These are phyloP conservation scores for Trachymyrmex cornetzi DNA, from an alignment of 1,140 invertebrate species.

Conservation along the genomic window DNA sequence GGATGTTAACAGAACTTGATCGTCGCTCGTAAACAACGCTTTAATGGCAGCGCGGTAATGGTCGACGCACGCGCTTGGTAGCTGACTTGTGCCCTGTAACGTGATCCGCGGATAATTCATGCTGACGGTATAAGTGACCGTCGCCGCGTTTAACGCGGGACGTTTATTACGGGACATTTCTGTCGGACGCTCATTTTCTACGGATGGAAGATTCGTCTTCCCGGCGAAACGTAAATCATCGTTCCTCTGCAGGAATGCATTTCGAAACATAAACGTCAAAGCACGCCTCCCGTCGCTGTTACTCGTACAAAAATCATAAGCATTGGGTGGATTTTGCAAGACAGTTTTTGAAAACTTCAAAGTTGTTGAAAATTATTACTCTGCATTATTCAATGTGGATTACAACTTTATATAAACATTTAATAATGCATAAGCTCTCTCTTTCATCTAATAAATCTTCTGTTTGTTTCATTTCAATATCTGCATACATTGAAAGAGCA, in stretches of 20 bases:
- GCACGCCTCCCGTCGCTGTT: background rate
- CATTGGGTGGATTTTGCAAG: background rate
- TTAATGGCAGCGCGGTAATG: conserved; percentile 67
- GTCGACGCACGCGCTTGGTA: conserved; percentile 60
- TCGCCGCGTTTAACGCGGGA: conserved; percentile 63
- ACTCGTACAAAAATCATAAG: conserved; percentile 20
- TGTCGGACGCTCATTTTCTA: conserved; percentile 55
- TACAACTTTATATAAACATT: background rate
- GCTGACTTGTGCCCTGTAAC: conserved; percentile 66
- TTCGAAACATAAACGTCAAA: conserved; percentile 48
- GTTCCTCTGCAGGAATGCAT: conserved; percentile 27
- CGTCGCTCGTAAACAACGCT: conserved; percentile 70
- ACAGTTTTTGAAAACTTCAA: background rate
- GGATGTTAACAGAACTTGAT: conserved; percentile 70
- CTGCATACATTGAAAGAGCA: too few species aligned
- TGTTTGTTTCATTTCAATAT: background rate
- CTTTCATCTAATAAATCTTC: background rate
- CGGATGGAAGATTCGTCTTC: conserved; percentile 53
- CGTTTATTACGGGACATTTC: conserved; percentile 68
- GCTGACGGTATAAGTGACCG: conserved; percentile 43
- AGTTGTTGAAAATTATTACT: background rate
- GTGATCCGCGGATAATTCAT: conserved; percentile 66
- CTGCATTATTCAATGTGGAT: conserved; percentile 12
- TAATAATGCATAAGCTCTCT: too few species aligned
- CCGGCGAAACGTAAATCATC: conserved; percentile 54